A percentile compares a stretch with the other conserved stretches of the same genome.
Conservation (phyloP, 2,888 invertebrate genomes). For the Hybos culiciformis region DNA sequence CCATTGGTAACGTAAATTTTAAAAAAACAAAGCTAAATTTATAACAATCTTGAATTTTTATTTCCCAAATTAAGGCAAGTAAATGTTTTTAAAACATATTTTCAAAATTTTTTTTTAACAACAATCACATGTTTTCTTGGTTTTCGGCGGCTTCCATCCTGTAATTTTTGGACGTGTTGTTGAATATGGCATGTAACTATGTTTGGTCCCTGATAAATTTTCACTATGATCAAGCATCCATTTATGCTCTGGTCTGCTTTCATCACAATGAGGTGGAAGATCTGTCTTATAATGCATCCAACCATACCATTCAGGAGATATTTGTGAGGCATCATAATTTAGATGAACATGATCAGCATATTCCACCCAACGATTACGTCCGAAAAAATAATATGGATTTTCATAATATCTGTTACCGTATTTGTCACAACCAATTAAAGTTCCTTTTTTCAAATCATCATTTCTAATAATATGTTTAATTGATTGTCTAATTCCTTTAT, state of each 20-base stretch:
- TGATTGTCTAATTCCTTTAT: too few relatives aligned
- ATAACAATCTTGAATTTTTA: too few relatives aligned
- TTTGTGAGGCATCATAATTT: constrained; percentile 58
- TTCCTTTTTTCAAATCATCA: constrained; percentile 77
- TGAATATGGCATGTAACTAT: constrained; percentile 66
- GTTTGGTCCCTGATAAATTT: constrained; percentile 69
- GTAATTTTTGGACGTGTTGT: constrained; percentile 80
- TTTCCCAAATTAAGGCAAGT: too few relatives aligned
- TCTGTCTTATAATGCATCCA: constrained; percentile 85
- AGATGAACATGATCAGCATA: constrained; percentile 63
- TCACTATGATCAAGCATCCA: constrained; percentile 81
- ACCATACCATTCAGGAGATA: constrained; percentile 93
- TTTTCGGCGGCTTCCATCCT: constrained; percentile 61
- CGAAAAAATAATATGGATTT: constrained; percentile 76
- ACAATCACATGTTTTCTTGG: too few relatives aligned
- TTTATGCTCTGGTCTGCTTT: constrained; percentile 58
- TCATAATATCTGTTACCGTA: constrained; percentile 90
- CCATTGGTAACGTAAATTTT: too few relatives aligned
- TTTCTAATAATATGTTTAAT: constrained; percentile 37
- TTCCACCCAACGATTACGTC: constrained; percentile 91
- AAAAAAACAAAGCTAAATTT: too few relatives aligned
- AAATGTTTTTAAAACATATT: too few relatives aligned
- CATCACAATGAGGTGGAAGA: constrained; percentile 40
- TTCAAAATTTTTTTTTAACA: too few relatives aligned
- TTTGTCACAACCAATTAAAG: constrained; percentile 70